Evolutionary conservation across 2,797 vertebrate species (phyloP).

Genomic region (Malacoctenus gilli): DNA sequence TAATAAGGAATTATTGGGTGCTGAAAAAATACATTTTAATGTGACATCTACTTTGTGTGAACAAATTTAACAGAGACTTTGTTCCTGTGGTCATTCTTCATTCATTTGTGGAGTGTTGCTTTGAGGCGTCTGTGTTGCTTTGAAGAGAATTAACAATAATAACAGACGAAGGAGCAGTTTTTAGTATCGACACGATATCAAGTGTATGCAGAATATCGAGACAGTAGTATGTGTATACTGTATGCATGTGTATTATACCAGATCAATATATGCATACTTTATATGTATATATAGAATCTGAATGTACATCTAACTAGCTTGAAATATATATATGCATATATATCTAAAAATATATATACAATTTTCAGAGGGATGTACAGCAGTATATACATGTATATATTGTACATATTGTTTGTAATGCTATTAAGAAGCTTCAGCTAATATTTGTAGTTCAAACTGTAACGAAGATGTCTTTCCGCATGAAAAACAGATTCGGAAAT

Average conservation of each 20-base stretch:
- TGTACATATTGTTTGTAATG: not conserved
- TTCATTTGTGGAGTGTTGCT: slow-evolving; percentile 53
- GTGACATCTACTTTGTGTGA: slow-evolving; percentile 56
- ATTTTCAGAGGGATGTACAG: no score
- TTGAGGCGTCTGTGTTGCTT: slow-evolving; percentile 47
- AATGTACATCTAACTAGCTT: not conserved
- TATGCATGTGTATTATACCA: no score
- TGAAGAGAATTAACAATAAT: slow-evolving; percentile 9
- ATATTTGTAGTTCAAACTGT: slow-evolving; percentile 2
- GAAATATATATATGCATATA: not conserved
- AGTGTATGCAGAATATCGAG: no score
- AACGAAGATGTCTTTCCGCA: not conserved
- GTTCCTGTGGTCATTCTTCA: slow-evolving; percentile 26
- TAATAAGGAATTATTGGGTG: slow-evolving; percentile 62
- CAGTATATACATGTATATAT: not conserved
- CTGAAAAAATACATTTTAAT: slow-evolving; percentile 61
- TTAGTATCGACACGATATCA: no score
- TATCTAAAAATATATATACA: not conserved
- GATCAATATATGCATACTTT: no score
- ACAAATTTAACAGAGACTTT: slow-evolving; percentile 60
- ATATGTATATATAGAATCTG: no score
- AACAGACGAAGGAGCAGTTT: not conserved
- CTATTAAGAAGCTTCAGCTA: slow-evolving; percentile 10
- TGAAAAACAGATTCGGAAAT: slow-evolving; percentile 2
- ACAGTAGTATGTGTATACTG: no score